A percentile compares a stretch with the other conserved stretches of the same genome.
Conservation (phyloP, 2,888 invertebrate species). For the Nasonovia ribisnigri region DNA sequence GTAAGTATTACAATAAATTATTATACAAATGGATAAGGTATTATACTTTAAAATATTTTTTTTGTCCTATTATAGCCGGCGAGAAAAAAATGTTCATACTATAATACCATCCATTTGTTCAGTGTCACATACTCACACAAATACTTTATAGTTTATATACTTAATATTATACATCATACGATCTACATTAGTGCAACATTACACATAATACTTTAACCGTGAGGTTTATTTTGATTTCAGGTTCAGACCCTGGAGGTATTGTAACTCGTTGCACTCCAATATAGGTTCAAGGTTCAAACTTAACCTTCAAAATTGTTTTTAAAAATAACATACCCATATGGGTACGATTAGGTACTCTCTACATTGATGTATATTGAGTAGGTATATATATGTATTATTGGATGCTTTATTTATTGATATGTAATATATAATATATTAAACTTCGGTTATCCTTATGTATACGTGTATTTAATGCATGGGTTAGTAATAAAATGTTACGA, state of each 20-base stretch:
- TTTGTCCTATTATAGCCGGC: too few relatives aligned
- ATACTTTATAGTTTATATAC: neutral
- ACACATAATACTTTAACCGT: neutral
- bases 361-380: neutral
- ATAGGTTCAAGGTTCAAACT: constrained; percentile 29
- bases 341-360: neutral
- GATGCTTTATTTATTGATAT: neutral
- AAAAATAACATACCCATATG: neutral
- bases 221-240: constrained; percentile 15
- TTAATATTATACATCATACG: neutral
- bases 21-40: neutral
- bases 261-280: neutral
- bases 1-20: neutral
- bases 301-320: neutral
- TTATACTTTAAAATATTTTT: too few relatives aligned
- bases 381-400: neutral
- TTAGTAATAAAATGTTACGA: neutral
- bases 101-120: neutral
- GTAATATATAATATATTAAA: neutral
- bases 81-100: neutral
- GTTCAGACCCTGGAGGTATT: neutral
- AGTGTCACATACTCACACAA: neutral
- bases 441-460: neutral
- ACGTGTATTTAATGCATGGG: neutral
- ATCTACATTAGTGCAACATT: neutral